These are phyloP conservation scores for Gadopsis marmoratus DNA, from an alignment of 2,797 vertebrate genomes.

Conservation along the genomic window DNA sequence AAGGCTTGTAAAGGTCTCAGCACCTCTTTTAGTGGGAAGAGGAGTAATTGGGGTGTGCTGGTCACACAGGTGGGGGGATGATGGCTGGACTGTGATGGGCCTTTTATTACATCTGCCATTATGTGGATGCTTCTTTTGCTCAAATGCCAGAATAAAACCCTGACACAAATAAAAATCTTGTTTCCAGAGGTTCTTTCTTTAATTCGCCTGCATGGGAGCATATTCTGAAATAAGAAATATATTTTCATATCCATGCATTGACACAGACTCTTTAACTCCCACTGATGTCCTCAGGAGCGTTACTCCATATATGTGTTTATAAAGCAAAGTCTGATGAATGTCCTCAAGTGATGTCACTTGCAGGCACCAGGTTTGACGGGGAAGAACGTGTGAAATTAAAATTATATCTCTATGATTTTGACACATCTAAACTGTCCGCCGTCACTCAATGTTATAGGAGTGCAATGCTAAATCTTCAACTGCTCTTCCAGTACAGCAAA, in stretches of 20 bases:
- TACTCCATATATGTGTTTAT: too few relatives aligned
- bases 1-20: constrained; percentile 44
- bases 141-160: neutral
- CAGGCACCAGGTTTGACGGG: neutral
- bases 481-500: neutral
- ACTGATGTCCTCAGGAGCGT: too few relatives aligned
- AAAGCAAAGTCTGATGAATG: neutral
- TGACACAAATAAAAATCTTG: neutral
- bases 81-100: constrained; percentile 11
- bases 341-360: neutral
- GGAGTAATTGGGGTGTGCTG: constrained; percentile 40
- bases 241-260: neutral
- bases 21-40: constrained; percentile 21
- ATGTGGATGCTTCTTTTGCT: neutral
- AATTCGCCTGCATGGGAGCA: neutral
- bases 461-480: too few relatives aligned
- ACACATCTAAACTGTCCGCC: too few relatives aligned
- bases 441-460: neutral
- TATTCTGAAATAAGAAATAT: neutral
- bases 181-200: neutral
- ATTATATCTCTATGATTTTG: neutral
- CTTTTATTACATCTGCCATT: neutral
- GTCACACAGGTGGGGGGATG: constrained; percentile 6
- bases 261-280: too few relatives aligned
- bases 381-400: neutral